Percentiles rank a stretch among this genome's conserved stretches.
phyloP scores from a whole-genome alignment of 2,113 vertebrate genomes.

The Piprites chloris region DNA sequence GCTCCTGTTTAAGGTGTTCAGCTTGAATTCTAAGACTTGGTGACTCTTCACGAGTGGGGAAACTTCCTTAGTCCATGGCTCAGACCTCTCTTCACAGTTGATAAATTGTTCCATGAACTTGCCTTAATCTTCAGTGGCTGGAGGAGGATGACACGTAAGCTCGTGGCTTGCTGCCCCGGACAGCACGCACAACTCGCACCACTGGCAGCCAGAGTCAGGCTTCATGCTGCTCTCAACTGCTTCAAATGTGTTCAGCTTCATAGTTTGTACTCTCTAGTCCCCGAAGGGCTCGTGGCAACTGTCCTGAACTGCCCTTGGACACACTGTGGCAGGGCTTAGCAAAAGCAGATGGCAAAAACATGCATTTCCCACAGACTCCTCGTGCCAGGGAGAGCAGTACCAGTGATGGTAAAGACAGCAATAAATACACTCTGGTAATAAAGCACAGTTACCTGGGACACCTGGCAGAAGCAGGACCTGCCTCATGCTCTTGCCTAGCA shows the following conservation, averaged over 20 bases:
- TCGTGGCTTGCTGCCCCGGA: not conserved
- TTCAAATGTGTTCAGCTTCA: not conserved
- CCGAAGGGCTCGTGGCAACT: not conserved
- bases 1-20: not conserved
- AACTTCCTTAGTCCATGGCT: not conserved
- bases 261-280: not conserved
- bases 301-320: not conserved
- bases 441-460: conserved; percentile 65
- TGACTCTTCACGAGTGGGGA: not conserved
- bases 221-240: not conserved
- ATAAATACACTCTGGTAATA: conserved; percentile 46
- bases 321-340: not conserved
- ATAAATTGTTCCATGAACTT: not conserved
- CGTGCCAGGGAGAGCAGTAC: not conserved
- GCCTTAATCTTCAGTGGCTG: conserved; percentile 50
- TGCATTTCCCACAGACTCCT: not conserved
- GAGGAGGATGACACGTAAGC: not conserved
- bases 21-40: not conserved
- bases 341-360: not conserved
- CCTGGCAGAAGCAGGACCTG: not conserved
- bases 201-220: not conserved
- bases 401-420: conserved; percentile 39
- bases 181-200: not conserved
- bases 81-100: not conserved
- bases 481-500: not conserved